Percentiles rank a stretch among this genome's conserved stretches.
These are phyloP conservation scores for Trachymyrmex cornetzi DNA, from an alignment of 1,140 invertebrate species.

Conservation along the genomic window DNA sequence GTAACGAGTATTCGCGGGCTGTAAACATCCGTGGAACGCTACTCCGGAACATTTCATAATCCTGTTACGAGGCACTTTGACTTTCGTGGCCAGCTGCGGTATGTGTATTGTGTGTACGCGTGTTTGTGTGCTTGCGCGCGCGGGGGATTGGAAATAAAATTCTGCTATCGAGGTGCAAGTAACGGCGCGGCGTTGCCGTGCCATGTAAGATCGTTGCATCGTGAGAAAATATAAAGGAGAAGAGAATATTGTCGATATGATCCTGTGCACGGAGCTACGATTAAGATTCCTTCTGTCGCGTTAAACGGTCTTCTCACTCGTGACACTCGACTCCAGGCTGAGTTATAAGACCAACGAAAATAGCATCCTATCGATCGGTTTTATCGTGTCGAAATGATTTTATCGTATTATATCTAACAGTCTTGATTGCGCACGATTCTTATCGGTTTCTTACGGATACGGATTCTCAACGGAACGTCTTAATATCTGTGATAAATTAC, in stretches of 20 bases:
- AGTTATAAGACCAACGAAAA: conserved; percentile 25
- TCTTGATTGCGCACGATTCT: neutral
- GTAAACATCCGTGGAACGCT: conserved; percentile 74
- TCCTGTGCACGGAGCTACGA: neutral
- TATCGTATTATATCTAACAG: conserved; percentile 11
- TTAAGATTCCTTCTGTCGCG: conserved; percentile 44
- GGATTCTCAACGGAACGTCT: neutral
- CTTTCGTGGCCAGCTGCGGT: conserved; percentile 61
- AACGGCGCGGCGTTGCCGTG: conserved; percentile 65
- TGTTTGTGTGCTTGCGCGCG: conserved; percentile 27
- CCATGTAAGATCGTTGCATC: conserved; percentile 36
- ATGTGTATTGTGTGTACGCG: neutral
- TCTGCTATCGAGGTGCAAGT: conserved; percentile 69
- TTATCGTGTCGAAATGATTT: neutral
- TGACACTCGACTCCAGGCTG: neutral
- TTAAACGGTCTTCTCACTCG: neutral
- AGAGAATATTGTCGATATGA: conserved; percentile 33
- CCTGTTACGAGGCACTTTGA: conserved; percentile 77
- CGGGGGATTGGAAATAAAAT: conserved; percentile 72
- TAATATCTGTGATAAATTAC: neutral
- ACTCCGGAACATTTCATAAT: conserved; percentile 78
- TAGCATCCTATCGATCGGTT: conserved; percentile 4
- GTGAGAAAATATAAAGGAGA: conserved; percentile 55
- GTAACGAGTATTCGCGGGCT: conserved; percentile 76
- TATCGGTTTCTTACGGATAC: neutral